Base-by-base conservation (phyloP, 2,797 vertebrate species). In the Micropoecilia bifurca region DNA sequence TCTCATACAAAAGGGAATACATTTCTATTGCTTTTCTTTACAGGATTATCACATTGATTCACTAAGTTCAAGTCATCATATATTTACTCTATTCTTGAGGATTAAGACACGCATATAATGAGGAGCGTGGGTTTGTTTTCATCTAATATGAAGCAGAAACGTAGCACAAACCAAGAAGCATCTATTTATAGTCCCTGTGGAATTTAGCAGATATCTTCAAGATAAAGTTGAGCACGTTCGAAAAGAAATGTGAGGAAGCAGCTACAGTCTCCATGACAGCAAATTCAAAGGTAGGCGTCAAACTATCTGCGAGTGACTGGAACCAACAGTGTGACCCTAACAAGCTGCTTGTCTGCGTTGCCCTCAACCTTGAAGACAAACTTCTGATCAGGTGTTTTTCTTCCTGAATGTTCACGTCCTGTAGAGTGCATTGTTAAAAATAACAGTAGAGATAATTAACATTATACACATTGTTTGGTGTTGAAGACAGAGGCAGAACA, bases 211-310 rank as follows among this genome's bases (percentile, higher is more conserved):
- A 82, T 82, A 43, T 73, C 69, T 41, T 87, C 43, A 77, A 85
- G 73, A 84, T 57, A 50, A 18, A 75, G 71, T 22, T 72, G 61
- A 77, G 73, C 25, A 83, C 74, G 88, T 48, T 45, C 28, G 59
- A 87, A 75, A 71, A 81, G 84, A 83, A 13, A 83, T 81, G 63
- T 48, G 55, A 82, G 76, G 75, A 87, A 80, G 87, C 86, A 81
- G 82, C 78, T 53, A 7, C 80, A 66, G 90, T 91, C 90, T 89
- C 90, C 90, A 92, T 92, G 90, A 91, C 90, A 92, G 91, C 89
- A 0, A 83, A 88, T 74, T 43, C 36, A 13, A 81, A 80, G 78
- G 91, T 91, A 80, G 91, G 84, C 47, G 80, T 89, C 61, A 16
- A 82, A 85, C 81, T 80, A 71, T 87, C 84, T 82, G 81, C 45